Evolutionary conservation across 2,113 vertebrate genomes (phyloP).

Genomic region (Alethe diademata): DNA sequence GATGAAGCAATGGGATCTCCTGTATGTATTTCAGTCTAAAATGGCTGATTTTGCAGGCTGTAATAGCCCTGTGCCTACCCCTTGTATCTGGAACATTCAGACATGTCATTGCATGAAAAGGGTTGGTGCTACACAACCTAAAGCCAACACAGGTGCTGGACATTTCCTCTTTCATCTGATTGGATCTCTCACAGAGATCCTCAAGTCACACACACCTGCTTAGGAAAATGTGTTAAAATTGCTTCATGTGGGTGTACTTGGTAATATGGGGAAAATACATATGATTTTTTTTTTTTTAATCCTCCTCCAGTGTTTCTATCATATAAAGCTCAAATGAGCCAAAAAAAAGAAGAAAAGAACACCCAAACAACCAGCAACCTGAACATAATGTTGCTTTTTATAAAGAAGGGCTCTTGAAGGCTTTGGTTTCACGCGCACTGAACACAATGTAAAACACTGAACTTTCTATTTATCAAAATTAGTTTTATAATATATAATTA

Average conservation of each 20-base stretch:
- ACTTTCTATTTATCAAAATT: background rate
- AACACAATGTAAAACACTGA: background rate
- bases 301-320: background rate
- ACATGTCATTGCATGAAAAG: accelerated
- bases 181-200: background rate
- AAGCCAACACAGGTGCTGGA: accelerated
- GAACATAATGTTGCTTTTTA: background rate
- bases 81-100: background rate
- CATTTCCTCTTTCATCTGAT: background rate
- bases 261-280: background rate
- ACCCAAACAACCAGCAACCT: background rate
- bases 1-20: background rate
- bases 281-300: background rate
- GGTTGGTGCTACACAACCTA: accelerated
- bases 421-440: background rate
- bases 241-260: background rate
- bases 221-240: background rate
- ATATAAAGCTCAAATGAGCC: background rate
- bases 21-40: background rate
- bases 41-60: background rate
- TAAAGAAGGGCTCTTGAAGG: background rate
- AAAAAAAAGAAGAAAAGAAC: background rate
- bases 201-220: background rate
- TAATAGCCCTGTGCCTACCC: background rate
- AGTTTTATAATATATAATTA: background rate